Percentiles rank a stretch among this genome's conserved stretches.
These are phyloP conservation scores for Rhabdophis nuchalis DNA, from an alignment of 2,797 vertebrate species.

Conservation along the genomic window DNA sequence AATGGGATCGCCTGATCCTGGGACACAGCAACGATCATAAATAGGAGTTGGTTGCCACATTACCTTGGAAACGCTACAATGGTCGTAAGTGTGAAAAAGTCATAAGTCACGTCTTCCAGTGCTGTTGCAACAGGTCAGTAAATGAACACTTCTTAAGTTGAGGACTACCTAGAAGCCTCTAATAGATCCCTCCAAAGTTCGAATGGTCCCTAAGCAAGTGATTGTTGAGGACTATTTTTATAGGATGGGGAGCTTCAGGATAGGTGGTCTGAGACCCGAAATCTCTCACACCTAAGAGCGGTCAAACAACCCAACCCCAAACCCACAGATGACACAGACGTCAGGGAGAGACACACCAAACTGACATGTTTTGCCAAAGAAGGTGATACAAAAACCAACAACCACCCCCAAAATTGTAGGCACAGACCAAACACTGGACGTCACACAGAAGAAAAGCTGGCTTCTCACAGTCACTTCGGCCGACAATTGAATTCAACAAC, in stretches of 20 bases:
- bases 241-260: not conserved
- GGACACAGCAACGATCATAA: too few species aligned
- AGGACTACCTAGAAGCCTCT: too few species aligned
- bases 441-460: slow-evolving; percentile 52
- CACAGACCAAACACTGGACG: slow-evolving; percentile 56
- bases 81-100: too few species aligned
- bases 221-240: too few species aligned
- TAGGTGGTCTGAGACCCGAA: not conserved
- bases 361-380: slow-evolving; percentile 52
- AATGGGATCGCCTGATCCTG: too few species aligned
- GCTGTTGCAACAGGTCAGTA: too few species aligned
- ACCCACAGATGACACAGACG: not conserved
- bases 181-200: too few species aligned
- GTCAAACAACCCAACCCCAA: not conserved
- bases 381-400: slow-evolving; percentile 48
- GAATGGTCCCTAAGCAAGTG: too few species aligned
- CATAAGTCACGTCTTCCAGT: too few species aligned
- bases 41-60: too few species aligned
- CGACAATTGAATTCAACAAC: slow-evolving; percentile 39
- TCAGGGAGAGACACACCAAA: slow-evolving; percentile 52
- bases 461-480: slow-evolving; percentile 47
- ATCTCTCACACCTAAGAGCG: not conserved
- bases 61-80: too few species aligned
- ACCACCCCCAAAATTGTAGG: slow-evolving; percentile 1
- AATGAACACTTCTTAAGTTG: too few species aligned